These are phyloP conservation scores for Chamaea fasciata DNA, from an alignment of 2,113 vertebrate species.

Conservation along the genomic window DNA sequence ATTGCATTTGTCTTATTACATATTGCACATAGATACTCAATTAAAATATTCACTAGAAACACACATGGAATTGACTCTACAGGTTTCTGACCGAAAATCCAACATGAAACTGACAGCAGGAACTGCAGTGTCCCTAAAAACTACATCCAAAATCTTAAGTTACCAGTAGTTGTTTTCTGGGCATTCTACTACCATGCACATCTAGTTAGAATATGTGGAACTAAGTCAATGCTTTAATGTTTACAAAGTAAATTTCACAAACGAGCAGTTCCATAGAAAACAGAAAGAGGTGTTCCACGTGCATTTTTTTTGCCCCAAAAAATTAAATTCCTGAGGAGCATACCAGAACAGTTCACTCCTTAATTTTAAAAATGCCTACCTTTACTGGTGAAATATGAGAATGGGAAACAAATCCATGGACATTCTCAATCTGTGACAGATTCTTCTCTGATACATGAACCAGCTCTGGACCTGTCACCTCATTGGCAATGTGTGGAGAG, in stretches of 20 bases:
- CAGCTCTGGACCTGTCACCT: constrained; percentile 83
- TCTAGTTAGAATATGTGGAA: background rate
- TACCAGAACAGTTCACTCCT: background rate
- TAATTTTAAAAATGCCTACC: constrained; percentile 70
- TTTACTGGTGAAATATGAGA: constrained; percentile 97
- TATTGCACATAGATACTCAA: background rate
- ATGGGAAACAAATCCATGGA: constrained; percentile 93
- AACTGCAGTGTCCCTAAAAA: background rate
- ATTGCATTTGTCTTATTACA: background rate
- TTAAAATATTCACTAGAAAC: background rate
- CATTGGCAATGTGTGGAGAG: constrained; percentile 83
- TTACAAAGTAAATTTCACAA: background rate
- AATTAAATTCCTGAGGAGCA: background rate
- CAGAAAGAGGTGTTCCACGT: background rate
- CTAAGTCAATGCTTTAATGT: background rate
- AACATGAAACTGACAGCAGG: rapidly evolving
- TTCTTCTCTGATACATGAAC: constrained; percentile 95
- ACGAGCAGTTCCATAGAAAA: background rate
- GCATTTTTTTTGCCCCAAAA: no score
- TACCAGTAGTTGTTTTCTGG: background rate
- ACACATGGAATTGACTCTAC: background rate
- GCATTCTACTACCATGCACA: background rate
- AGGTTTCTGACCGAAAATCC: background rate
- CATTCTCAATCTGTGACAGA: constrained; percentile 91
- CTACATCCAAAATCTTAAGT: background rate